phyloP scores from a whole-genome alignment of 64 coral and sea anemone species.

The Catalaphyllia jardinei region DNA sequence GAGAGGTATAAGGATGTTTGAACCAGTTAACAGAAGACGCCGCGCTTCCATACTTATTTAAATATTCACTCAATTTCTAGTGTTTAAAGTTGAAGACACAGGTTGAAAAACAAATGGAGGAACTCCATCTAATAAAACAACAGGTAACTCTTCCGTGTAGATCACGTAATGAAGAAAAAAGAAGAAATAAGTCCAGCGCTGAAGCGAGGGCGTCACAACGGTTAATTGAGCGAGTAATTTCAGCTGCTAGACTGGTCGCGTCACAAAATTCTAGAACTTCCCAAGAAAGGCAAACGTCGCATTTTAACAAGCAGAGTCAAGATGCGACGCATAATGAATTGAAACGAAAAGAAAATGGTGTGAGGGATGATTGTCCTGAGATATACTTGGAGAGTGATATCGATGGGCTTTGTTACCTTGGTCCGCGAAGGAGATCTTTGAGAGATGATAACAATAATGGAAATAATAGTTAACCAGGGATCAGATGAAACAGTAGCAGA shows the following conservation, averaged over 20 bases:
- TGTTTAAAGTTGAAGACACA: conserved; percentile 33
- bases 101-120: conserved; percentile 27
- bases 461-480: neutral
- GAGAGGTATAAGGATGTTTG: too few relatives aligned
- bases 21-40: too few relatives aligned
- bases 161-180: neutral
- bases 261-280: conserved; percentile 15
- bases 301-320: neutral
- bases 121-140: conserved; percentile 19
- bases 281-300: neutral
- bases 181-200: neutral
- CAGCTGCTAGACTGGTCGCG: conserved; percentile 24
- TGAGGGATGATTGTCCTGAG: neutral
- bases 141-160: neutral
- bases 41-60: neutral
- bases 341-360: neutral
- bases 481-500: neutral
- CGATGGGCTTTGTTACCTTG: conserved; percentile 30
- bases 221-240: conserved; percentile 22
- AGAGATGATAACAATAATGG: neutral
- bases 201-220: neutral
- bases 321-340: neutral
- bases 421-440: conserved; percentile 18
- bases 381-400: conserved; percentile 34
- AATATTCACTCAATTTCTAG: conserved; percentile 10